Evolutionary conservation across 1,140 invertebrate genomes (phyloP).

Genomic region (Euura lappo): DNA sequence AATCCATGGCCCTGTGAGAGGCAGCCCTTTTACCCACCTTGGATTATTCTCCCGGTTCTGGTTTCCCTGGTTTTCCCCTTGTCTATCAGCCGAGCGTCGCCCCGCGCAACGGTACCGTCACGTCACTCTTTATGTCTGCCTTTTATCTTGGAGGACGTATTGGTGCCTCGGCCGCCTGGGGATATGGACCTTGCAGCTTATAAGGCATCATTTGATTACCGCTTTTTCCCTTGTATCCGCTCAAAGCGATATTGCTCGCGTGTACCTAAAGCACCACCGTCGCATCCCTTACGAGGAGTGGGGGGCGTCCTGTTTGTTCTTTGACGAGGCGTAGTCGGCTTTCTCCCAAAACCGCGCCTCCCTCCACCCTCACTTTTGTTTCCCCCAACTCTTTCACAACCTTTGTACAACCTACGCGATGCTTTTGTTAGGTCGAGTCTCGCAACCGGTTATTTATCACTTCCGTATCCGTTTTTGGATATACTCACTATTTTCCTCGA

Average conservation of each 20-base stretch:
- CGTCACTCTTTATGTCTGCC: neutral
- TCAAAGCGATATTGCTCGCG: slow-evolving; percentile 11
- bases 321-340: neutral
- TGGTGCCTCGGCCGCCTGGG: neutral
- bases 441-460: neutral
- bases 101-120: neutral
- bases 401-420: slow-evolving; percentile 18
- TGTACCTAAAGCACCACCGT: too few relatives aligned
- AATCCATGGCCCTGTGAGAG: too few relatives aligned
- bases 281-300: too few relatives aligned
- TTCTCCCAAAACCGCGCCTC: neutral
- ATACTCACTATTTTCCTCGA: neutral
- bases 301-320: neutral
- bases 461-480: neutral
- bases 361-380: slow-evolving; percentile 14
- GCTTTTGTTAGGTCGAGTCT: neutral
- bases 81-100: neutral
- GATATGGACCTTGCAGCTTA: slow-evolving; percentile 15
- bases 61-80: neutral
- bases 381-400: slow-evolving; percentile 8
- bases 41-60: neutral
- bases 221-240: neutral
- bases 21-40: too few relatives aligned
- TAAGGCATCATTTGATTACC: slow-evolving; percentile 14
- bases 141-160: slow-evolving; percentile 9